Percentiles rank a stretch among this genome's conserved stretches.
Evolutionary conservation across 53 echinoderm and acorn worm species (phyloP).

Genomic region (Luidia sarsii): DNA sequence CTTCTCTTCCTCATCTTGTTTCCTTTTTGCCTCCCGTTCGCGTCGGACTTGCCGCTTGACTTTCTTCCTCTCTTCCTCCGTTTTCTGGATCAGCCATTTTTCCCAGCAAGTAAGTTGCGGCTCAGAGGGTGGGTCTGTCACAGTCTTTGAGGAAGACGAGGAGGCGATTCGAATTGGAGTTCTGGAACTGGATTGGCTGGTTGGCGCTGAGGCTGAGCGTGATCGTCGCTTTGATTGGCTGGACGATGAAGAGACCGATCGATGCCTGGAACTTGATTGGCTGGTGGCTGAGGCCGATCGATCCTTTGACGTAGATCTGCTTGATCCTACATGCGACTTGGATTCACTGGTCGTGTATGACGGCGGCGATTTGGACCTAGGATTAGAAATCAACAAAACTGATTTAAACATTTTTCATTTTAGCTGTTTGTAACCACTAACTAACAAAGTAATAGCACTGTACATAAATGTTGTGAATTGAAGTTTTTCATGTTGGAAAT

Average conservation of each 20-base stretch:
- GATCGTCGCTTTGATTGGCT: constrained; percentile 28
- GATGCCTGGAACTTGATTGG: constrained; percentile 34
- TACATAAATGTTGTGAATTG: no score
- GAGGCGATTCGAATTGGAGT: constrained; percentile 19
- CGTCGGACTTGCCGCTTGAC: constrained; percentile 43
- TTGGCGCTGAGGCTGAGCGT: constrained; percentile 20
- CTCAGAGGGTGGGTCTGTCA: constrained; percentile 15
- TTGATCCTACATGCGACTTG: constrained; percentile 13
- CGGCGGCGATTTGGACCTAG: constrained; percentile 35
- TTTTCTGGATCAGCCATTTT: constrained; percentile 72
- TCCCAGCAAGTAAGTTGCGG: constrained; percentile 66
- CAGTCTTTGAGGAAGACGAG: constrained; percentile 32
- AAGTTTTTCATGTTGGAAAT: no score
- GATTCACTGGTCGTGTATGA: constrained; percentile 20
- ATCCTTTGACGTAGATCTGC: constrained; percentile 1
- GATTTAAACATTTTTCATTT: no score
- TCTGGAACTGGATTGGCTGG: constrained; percentile 28
- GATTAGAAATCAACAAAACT: not conserved
- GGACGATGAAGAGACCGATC: constrained; percentile 1
- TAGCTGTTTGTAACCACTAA: no score
- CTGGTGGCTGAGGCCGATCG: constrained; percentile 31
- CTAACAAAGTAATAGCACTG: no score
- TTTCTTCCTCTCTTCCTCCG: constrained; percentile 63
- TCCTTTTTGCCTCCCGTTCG: constrained; percentile 53
- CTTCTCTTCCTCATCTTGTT: constrained; percentile 55